Base-by-base conservation (phyloP, 2,888 invertebrate species). In the Ornithoptera alexandrae region DNA sequence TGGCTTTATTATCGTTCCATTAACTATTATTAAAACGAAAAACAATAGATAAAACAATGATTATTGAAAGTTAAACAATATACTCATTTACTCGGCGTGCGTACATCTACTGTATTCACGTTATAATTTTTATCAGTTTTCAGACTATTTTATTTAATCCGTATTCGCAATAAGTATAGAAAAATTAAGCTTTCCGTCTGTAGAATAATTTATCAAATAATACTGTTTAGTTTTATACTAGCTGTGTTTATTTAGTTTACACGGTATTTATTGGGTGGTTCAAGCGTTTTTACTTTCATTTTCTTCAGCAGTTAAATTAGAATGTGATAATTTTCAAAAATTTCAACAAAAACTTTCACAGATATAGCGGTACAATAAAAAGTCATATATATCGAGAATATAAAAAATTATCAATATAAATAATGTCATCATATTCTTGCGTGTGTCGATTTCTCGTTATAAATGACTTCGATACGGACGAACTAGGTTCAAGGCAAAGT, bases 21-120 rank as follows among this genome's bases (percentile, higher is more conserved):
- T 67, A 65, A 65, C 70, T 71, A 71, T 67, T 71, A 67, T 71
- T 64, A 67, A 65, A 57, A 58, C 30, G 67, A 62, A 65, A 71
- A 67, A 71, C 70, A 71, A 71, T 71, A 71, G 70, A 67, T 69
- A 71, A 64, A 67, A 71, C 70, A 71, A 71, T 71, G 64, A 64
- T 67, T 67, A 67, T 67, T 67, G 61, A 67, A 67, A 71, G 64
- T 61, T 46, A 65, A 71, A 71, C 67, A 71, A 68, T 64, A 71
- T 67, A 65, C 70, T 57, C 57, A 20, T 67, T 71, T 71, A 56
- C 64, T 63, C 53, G 60, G 53, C 42, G 59, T 56, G 20, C 62
- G 66, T 53, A 62, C 22, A 56, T 61, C 53, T 53, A n/a, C n/a
- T 8, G n/a, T 24, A 46, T 24, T 17, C 42, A 57, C 46, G 36